Evolutionary conservation across 2,113 vertebrate genomes (phyloP).

Genomic region (Benitochromis conjunctus): DNA sequence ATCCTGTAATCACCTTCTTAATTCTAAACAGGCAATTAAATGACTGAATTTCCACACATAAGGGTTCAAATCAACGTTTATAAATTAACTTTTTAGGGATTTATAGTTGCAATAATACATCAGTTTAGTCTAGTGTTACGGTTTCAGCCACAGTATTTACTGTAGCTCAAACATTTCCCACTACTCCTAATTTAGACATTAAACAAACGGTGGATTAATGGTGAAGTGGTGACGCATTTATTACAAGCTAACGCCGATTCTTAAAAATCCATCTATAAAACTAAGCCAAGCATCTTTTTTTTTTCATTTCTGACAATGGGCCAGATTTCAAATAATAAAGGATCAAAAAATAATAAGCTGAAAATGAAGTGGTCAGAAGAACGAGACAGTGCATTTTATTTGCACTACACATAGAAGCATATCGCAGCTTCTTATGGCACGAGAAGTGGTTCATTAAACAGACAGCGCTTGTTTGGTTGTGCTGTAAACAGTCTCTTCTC

Average conservation of each 20-base stretch:
- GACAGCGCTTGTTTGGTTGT: background rate
- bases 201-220: background rate
- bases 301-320: background rate
- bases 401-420: background rate
- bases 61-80: background rate
- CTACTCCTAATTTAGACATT: background rate
- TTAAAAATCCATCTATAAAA: background rate
- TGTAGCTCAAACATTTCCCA: background rate
- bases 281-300: background rate
- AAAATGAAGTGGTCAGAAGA: background rate
- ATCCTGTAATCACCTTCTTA: background rate
- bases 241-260: background rate
- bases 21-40: background rate
- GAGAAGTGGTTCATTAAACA: background rate
- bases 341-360: background rate
- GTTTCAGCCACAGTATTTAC: background rate
- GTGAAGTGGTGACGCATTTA: background rate
- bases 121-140: background rate
- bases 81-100: background rate
- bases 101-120: background rate
- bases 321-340: background rate
- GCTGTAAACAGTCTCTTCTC: background rate
- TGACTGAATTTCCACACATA: background rate
- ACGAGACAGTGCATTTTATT: background rate
- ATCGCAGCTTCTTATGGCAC: background rate